phyloP scores from a whole-genome alignment of 2,888 invertebrate species.

The Herminia tarsipennalis region DNA sequence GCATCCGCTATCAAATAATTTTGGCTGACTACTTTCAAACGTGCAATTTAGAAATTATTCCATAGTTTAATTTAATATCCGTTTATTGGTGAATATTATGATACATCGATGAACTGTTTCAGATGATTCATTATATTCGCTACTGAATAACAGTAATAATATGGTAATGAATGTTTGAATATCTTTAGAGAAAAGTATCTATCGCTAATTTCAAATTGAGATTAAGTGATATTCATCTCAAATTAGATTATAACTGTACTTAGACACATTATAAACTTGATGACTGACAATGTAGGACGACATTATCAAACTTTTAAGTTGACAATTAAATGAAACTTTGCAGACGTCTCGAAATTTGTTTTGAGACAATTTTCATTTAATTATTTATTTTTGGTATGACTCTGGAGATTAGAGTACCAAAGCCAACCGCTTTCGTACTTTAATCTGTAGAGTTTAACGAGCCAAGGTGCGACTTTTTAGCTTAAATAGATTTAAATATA shows the following conservation, averaged over 20 bases:
- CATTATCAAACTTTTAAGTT: conserved; percentile 21
- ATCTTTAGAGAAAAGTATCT: too few species aligned
- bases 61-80: too few species aligned
- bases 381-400: conserved; percentile 18
- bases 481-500: neutral
- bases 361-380: conserved; percentile 22
- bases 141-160: too few species aligned
- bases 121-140: too few species aligned
- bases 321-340: conserved; percentile 40
- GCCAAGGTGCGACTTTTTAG: conserved; percentile 3
- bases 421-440: conserved; percentile 16
- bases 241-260: too few species aligned
- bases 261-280: too few species aligned
- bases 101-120: too few species aligned
- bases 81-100: too few species aligned
- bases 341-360: conserved; percentile 45
- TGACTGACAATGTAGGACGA: conserved; percentile 21
- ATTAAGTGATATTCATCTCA: too few species aligned
- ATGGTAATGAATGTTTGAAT: too few species aligned
- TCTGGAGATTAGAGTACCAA: too few species aligned
- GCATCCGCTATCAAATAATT: conserved; percentile 22
- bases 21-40: conserved; percentile 2
- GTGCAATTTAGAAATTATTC: conserved; percentile 11
- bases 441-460: conserved; percentile 9
- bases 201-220: too few species aligned